Percentiles rank a stretch among this genome's conserved stretches.
These are phyloP conservation scores for Agelas oroides DNA, from an alignment of 37 sponge, comb jelly and placozoan genomes.

Conservation along the genomic window DNA sequence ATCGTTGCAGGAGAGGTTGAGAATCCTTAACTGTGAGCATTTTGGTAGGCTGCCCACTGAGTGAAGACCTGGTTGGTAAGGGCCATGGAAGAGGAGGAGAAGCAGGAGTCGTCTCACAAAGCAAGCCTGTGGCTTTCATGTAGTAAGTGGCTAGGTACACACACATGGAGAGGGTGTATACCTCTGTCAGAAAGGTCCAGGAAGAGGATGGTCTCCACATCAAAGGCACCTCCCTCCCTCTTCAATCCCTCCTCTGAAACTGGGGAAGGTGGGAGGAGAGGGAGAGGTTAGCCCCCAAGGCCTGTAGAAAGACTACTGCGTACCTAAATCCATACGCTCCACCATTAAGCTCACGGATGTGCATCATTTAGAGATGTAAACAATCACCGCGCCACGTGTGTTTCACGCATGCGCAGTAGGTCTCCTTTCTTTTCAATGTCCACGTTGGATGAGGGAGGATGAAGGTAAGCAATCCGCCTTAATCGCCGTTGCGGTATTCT, in stretches of 20 bases:
- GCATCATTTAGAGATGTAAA: constrained; percentile 10
- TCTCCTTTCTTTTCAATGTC: neutral
- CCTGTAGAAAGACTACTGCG: too few relatives aligned
- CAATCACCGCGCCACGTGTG: neutral
- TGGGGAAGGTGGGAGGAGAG: neutral
- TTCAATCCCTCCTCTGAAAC: constrained; percentile 17
- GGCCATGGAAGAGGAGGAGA: neutral
- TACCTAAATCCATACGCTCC: too few relatives aligned
- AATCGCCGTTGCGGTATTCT: neutral
- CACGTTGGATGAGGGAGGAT: constrained; percentile 39
- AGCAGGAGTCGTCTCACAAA: too few relatives aligned
- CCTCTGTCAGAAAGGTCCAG: constrained; percentile 48
- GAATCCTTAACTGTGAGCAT: constrained; percentile 14
- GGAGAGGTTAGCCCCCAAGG: too few relatives aligned
- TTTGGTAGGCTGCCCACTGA: constrained; percentile 9
- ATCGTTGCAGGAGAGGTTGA: constrained; percentile 44
- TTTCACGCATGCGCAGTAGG: constrained; percentile 39
- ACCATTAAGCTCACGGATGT: neutral
- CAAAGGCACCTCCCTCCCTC: constrained; percentile 30
- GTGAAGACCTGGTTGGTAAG: constrained; percentile 2
- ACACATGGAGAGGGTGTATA: too few relatives aligned
- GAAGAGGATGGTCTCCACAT: constrained; percentile 18
- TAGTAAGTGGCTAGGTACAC: too few relatives aligned
- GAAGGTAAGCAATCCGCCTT: constrained; percentile 47
- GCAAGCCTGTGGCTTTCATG: too few relatives aligned